These are phyloP conservation scores for Sphaeridia pumilis DNA, from an alignment of 2,888 invertebrate species.

Conservation along the genomic window DNA sequence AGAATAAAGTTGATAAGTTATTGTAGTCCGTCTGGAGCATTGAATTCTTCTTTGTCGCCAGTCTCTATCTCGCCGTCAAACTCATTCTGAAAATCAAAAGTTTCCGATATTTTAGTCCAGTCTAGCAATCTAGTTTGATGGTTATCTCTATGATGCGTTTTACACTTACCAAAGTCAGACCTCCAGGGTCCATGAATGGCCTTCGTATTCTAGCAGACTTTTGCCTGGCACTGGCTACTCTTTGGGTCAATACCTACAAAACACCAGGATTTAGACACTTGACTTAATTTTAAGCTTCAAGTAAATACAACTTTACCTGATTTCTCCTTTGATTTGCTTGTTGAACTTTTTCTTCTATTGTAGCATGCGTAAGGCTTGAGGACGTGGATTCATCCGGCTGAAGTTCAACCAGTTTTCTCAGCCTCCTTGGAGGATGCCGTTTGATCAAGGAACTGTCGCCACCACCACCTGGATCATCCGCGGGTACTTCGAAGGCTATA, in stretches of 20 bases:
- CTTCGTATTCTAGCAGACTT: conserved; percentile 29
- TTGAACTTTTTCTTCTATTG: conserved; percentile 33
- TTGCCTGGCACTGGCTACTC: conserved; percentile 35
- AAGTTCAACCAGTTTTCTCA: conserved; percentile 29
- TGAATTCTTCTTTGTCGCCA: conserved; percentile 17
- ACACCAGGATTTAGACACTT: too few species aligned
- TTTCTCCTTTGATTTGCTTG: conserved; percentile 34
- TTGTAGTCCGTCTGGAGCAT: conserved; percentile 9
- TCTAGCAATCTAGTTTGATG: background rate
- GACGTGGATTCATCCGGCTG: conserved; percentile 23
- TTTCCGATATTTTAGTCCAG: background rate
- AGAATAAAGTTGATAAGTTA: background rate
- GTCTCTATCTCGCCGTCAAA: conserved; percentile 20
- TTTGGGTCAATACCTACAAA: conserved; percentile 28
- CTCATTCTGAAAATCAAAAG: conserved; percentile 12
- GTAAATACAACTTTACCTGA: conserved; percentile 28
- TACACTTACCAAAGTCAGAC: conserved; percentile 11
- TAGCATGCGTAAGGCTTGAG: conserved; percentile 26
- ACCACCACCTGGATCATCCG: conserved; percentile 18
- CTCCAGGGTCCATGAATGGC: conserved; percentile 22
- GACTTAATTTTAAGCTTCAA: too few species aligned
- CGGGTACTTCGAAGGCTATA: conserved; percentile 35
- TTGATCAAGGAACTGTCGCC: conserved; percentile 23
- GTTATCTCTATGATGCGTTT: background rate
- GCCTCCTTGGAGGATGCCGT: conserved; percentile 32